Base-by-base conservation (phyloP, 2,888 invertebrate species). In the Rutpela maculata region DNA sequence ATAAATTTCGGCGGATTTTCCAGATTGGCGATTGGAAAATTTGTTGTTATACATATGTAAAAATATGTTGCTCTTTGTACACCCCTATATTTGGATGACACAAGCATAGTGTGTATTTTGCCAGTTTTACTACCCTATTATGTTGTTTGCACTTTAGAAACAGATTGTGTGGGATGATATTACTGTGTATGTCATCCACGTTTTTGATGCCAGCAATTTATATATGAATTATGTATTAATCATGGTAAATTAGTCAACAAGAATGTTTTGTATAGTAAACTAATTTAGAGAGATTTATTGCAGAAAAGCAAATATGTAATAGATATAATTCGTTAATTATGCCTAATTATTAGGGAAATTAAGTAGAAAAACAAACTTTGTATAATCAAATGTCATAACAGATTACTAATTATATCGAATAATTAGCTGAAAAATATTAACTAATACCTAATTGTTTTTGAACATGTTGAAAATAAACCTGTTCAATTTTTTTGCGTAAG, bases 181-280 rank as follows among this genome's bases (percentile, higher is more conserved):
- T 75, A 62, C 78, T 77, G 75, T 73, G 77, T 75, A 75, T 75
- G 80, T 80, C 80, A 78, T 71, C 74, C 78, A 80, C 78, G 80
- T 80, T 80, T 80, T 80, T 80, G 80, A 77, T 77, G 77, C 74
- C 19, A 59, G 75, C 78, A 75, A 78, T 79, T 81, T 77, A 70
- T 75, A 79, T 73, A 73, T 77, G 79, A 80, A 74, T 81, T 80
- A 78, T 78, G 74, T 81, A 77, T 80, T 81, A 79, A 81, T 81
- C 79, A 80, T 81, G 79, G 78, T 59, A 70, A 75, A 80, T 81
- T 80, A 75, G 81, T 81, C 77, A 78, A 81, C 81, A 78, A 78
- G 79, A 78, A 75, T 81, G 79, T 80, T 78, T 79, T 81, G 81
- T 81, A 76, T 77, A 77, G 74, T 77, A 62, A 80, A 77, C 75